Base-by-base conservation (phyloP, 1,140 invertebrate genomes). In the Spodoptera frugiperda region DNA sequence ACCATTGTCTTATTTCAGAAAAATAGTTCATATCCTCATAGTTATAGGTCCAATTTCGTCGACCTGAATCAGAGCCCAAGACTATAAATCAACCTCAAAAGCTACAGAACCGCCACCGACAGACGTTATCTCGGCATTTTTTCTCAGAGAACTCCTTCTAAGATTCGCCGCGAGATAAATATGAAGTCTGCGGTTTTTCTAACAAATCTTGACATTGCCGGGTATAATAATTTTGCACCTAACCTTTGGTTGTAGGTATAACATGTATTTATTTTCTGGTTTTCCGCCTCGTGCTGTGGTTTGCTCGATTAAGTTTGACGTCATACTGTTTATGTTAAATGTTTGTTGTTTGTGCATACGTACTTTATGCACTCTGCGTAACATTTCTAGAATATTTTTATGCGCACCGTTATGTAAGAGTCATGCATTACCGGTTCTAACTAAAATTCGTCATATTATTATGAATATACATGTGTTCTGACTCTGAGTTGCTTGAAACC, bases 281-380 rank as follows among this genome's bases (percentile, higher is more conserved):
- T 63, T 63, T 63, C 59, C 59, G 59, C 59, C 59, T 63, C 59
- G 59, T 63, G 59, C 33, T 33, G 33, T 11, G 59, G 59, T 44
- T 57, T 30, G 11, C 10, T 15, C 33, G 15, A 63, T 63, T 63
- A 63, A 19, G n/a, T 19, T 17, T 63, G 59, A 63, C 59, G 59
- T 63, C 59, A 63, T 63, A 5, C 0, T 54, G 21, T 57, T 57
- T 2, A 19, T 33, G 25, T 11, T 33, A 70, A 54, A 25, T 6
- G 25, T 49, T 10, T 9, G 11, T 49, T 33, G 10, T 61, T 39
- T 12, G 25, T n/a, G n/a, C n/a, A n/a, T n/a, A 33, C 55, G 8
- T 25, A 15, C 14, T 14, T 5, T 8, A 6, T 59, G 57, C n/a
- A 63, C 33, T 44, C 44, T 0, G 54, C 3, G 33, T 11, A 44